These are phyloP conservation scores for Acropora yongei DNA, from an alignment of 64 coral and sea anemone genomes.

Conservation along the genomic window DNA sequence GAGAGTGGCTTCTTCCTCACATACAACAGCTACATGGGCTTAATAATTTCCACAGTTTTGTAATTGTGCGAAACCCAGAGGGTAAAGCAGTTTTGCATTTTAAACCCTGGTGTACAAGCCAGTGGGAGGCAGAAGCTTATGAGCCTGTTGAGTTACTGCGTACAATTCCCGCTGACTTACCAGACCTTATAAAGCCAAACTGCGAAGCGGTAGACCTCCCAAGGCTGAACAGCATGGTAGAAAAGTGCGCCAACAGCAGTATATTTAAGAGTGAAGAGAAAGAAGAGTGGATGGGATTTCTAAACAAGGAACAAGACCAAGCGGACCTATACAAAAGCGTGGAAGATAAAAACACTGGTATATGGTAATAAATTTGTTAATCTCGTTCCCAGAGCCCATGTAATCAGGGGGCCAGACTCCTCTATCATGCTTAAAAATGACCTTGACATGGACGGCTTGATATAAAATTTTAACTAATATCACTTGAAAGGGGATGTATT, in stretches of 20 bases:
- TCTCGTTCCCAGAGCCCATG: background rate
- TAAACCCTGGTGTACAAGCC: conserved; percentile 31
- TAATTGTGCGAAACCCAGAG: background rate
- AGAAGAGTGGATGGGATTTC: conserved; percentile 15
- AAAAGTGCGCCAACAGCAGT: conserved; percentile 4
- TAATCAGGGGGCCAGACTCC: background rate
- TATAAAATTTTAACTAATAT: conserved; percentile 39
- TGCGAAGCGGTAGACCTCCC: background rate
- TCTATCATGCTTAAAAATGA: conserved; percentile 4
- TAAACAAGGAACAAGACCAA: background rate
- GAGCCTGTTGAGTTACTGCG: background rate
- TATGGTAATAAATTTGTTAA: background rate
- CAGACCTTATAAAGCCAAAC: conserved; percentile 34
- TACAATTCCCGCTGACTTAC: background rate
- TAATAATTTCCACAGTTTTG: conserved; percentile 11
- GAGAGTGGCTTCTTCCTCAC: conserved; percentile 9
- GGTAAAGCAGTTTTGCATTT: conserved; percentile 11
- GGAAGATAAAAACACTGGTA: conserved; percentile 16
- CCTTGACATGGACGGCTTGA: conserved; percentile 25
- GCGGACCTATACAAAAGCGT: conserved; percentile 8
- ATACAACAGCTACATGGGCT: background rate
- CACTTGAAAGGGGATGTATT: conserved; percentile 37
- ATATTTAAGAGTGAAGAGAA: background rate
- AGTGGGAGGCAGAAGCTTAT: conserved; percentile 3
- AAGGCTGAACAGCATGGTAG: conserved; percentile 25